Percentiles rank a stretch among this genome's conserved stretches.
phyloP scores from a whole-genome alignment of 2,888 invertebrate species.

The Epinotia ramella region DNA sequence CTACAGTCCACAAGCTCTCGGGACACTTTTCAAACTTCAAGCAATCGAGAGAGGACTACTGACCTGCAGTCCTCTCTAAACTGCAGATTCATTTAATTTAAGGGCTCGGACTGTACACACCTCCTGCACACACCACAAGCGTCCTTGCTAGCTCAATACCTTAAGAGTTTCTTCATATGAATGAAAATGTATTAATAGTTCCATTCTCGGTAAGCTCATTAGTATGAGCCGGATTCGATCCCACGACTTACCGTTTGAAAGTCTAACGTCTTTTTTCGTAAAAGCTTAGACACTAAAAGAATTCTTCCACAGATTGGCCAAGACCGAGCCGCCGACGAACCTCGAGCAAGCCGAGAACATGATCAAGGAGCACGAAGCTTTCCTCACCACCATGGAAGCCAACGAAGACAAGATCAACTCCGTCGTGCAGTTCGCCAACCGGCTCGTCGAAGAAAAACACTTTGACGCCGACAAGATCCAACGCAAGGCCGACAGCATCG shows the following conservation, averaged over 20 bases:
- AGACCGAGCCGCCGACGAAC: slow-evolving; percentile 97
- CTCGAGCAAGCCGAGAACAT: slow-evolving; percentile 99
- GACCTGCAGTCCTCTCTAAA: too few species aligned
- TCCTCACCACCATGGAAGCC: slow-evolving; percentile 99
- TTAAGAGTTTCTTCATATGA: too few species aligned
- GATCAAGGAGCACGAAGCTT: slow-evolving; percentile 99
- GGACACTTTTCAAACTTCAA: too few species aligned
- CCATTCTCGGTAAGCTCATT: too few species aligned
- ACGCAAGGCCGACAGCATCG: slow-evolving; percentile 97
- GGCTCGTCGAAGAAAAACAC: slow-evolving; percentile 96
- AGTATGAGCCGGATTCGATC: too few species aligned
- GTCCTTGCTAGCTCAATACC: too few species aligned
- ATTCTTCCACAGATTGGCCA: slow-evolving; percentile 87
- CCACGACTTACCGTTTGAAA: too few species aligned
- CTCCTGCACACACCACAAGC: too few species aligned
- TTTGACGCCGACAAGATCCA: slow-evolving; percentile 98
- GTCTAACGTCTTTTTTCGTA: background rate
- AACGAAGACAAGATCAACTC: slow-evolving; percentile 99
- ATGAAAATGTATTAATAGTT: background rate
- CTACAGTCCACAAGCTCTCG: too few species aligned
- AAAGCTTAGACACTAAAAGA: background rate
- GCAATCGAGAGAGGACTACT: too few species aligned
- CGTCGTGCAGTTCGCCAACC: slow-evolving; percentile 96
- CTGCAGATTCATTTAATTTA: too few species aligned
- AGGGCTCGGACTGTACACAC: too few species aligned